Evolutionary conservation across 2,113 vertebrate genomes (phyloP), one percentile per base, ranked within the genome.

Genomic region (Pontoporia blainvillei): DNA sequence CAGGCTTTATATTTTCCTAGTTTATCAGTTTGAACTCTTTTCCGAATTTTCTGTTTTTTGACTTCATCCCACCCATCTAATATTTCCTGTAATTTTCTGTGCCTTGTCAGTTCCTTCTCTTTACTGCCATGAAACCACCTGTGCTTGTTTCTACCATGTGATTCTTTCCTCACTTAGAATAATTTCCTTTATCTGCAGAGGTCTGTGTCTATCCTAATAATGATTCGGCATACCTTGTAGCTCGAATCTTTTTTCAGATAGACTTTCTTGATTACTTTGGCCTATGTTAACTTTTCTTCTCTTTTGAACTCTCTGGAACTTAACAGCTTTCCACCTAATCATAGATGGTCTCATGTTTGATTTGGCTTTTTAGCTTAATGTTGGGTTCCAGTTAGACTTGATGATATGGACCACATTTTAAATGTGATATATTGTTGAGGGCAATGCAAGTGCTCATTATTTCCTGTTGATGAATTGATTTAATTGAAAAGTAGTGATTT

Each of bases 281-380:
- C 36, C 8, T 90, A 21, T 3, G 18, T 95, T 95, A 87, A 71
- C 46, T 52, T 95, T 81, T 81, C 31, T 73, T 90, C 14, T 49
- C 25, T 81, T 95, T 94, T 83, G 69, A 95, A 94, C 11, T 86
- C 18, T 72, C 29, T 61, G 85, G 91, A 69, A 72, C 64, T 84
- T 89, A 62, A 54, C 13, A 90, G 41, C 39, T 86, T 94, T 79
- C 54, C 52, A 39, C 71, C 94, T 88, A 54, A n/a, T 91, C 79
- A 41, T 41, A 41, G 36, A 84, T 84, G 41, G 34, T 87, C 14
- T 88, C 95, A 54, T n/a, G 15, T 88, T 88, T 96, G 46, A 46
- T 96, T 78, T 94, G 85, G 20, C 29, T 96, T 87, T 81, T 64
- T 92, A 69, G 39, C 20, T 92, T 76, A 78, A 13, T 94, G 64